Percentiles rank a stretch among this genome's conserved stretches.
These are phyloP conservation scores for Cathartes aura DNA, from an alignment of 2,113 vertebrate species.

Conservation along the genomic window DNA sequence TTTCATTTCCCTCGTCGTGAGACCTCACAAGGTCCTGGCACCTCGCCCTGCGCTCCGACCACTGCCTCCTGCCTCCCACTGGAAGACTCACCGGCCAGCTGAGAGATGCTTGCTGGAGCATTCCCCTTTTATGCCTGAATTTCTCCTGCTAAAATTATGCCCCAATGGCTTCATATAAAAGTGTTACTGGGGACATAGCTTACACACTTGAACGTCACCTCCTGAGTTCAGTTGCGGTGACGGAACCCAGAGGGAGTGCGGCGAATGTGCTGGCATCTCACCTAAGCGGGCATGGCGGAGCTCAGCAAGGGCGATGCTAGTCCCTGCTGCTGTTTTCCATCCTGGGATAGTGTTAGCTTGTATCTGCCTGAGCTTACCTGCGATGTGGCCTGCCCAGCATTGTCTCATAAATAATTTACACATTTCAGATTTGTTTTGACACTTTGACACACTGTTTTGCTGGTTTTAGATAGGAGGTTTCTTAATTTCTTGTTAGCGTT, in stretches of 20 bases:
- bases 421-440: background rate
- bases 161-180: background rate
- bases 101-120: background rate
- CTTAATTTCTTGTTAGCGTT: background rate
- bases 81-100: background rate
- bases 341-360: background rate
- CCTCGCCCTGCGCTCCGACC: accelerated
- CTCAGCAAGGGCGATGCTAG: background rate
- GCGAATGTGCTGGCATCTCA: background rate
- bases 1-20: background rate
- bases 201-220: background rate
- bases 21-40: slow-evolving; percentile 38
- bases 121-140: background rate
- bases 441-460: background rate
- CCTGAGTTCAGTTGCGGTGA: background rate
- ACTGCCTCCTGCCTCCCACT: background rate
- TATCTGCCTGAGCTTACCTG: background rate
- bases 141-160: background rate
- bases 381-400: background rate
- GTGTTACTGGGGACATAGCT: accelerated
- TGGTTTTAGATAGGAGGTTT: background rate
- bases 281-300: background rate
- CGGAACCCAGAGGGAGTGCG: accelerated
- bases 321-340: background rate
- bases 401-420: background rate